A percentile compares a stretch with the other conserved stretches of the same genome.
phyloP scores from a whole-genome alignment of 1,140 invertebrate species.

The Ceratina calcarata region DNA sequence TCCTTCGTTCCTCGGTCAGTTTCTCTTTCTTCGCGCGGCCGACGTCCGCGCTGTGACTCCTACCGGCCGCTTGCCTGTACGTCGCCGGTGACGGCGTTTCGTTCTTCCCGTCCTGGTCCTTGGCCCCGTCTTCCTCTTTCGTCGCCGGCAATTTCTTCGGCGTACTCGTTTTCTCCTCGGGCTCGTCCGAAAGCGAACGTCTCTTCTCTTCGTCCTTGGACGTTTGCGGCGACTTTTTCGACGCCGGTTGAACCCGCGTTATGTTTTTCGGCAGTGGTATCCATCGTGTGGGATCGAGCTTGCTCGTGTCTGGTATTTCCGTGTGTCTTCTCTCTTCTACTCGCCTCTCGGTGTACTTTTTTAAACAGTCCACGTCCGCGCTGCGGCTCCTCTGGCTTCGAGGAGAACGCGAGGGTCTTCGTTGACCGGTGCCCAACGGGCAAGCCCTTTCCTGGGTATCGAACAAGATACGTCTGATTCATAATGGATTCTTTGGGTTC shows the following conservation, averaged over 20 bases:
- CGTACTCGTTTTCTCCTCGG: background rate
- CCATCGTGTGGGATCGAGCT: conserved; percentile 58
- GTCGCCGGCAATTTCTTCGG: conserved; percentile 31
- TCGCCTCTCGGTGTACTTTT: conserved; percentile 70
- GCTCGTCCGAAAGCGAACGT: background rate
- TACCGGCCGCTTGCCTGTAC: conserved; percentile 26
- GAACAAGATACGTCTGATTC: too few species aligned
- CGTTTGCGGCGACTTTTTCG: conserved; percentile 44
- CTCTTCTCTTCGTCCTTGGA: conserved; percentile 31
- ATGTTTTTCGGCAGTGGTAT: conserved; percentile 59
- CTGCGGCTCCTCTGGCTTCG: conserved; percentile 73
- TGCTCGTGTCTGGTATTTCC: conserved; percentile 61
- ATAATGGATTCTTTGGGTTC: background rate
- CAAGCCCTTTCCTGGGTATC: conserved; percentile 65
- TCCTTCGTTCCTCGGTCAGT: conserved; percentile 55
- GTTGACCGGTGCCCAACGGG: conserved; percentile 69
- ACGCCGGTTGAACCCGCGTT: conserved; percentile 17
- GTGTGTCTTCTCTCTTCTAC: conserved; percentile 71
- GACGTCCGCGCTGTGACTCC: conserved; percentile 62
- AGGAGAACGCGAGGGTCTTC: conserved; percentile 71
- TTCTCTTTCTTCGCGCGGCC: conserved; percentile 42
- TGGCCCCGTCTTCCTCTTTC: conserved; percentile 20
- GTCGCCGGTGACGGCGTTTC: background rate
- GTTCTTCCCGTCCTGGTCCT: conserved; percentile 13
- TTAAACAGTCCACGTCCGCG: conserved; percentile 72